Evolutionary conservation across 2,888 invertebrate species (phyloP).

Genomic region (Ariolimax columbianus): DNA sequence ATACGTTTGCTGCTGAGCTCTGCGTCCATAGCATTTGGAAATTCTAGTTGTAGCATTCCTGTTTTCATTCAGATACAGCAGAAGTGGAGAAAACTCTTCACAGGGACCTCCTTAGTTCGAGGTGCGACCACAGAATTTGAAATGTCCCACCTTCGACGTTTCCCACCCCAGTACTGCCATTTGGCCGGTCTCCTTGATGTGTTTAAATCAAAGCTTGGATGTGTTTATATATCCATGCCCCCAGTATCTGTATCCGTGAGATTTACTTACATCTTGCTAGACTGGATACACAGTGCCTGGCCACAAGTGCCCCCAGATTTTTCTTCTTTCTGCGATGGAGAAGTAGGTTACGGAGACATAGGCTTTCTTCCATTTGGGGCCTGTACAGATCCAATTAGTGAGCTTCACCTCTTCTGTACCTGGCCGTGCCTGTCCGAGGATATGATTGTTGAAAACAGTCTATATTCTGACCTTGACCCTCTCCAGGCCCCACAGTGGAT

Average conservation of each 20-base stretch:
- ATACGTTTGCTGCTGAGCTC: slow-evolving; percentile 90
- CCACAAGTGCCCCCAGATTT: slow-evolving; percentile 79
- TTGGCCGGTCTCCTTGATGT: slow-evolving; percentile 88
- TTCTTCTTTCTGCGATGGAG: slow-evolving; percentile 81
- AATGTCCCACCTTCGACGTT: slow-evolving; percentile 90
- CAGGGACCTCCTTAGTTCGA: slow-evolving; percentile 86
- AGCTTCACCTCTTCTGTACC: slow-evolving; percentile 87
- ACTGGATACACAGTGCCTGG: slow-evolving; percentile 78
- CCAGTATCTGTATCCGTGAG: slow-evolving; percentile 86
- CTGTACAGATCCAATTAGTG: slow-evolving; percentile 87
- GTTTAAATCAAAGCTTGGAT: slow-evolving; percentile 90
- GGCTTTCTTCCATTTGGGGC: slow-evolving; percentile 90
- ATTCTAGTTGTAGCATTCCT: slow-evolving; percentile 89
- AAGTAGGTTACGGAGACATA: slow-evolving; percentile 81
- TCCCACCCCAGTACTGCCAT: slow-evolving; percentile 89
- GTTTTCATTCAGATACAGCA: slow-evolving; percentile 91
- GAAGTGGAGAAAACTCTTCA: slow-evolving; percentile 86
- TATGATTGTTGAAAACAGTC: slow-evolving; percentile 91
- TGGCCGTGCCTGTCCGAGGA: slow-evolving; percentile 93
- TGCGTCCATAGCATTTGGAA: slow-evolving; percentile 88
- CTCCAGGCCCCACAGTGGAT: slow-evolving; percentile 87
- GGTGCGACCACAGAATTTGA: slow-evolving; percentile 90
- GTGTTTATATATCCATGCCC: slow-evolving; percentile 73
- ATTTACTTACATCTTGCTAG: slow-evolving; percentile 84
- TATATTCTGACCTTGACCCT: slow-evolving; percentile 92